These are phyloP conservation scores for Ormyrus labotus DNA, from an alignment of 2,888 invertebrate species.

Conservation along the genomic window DNA sequence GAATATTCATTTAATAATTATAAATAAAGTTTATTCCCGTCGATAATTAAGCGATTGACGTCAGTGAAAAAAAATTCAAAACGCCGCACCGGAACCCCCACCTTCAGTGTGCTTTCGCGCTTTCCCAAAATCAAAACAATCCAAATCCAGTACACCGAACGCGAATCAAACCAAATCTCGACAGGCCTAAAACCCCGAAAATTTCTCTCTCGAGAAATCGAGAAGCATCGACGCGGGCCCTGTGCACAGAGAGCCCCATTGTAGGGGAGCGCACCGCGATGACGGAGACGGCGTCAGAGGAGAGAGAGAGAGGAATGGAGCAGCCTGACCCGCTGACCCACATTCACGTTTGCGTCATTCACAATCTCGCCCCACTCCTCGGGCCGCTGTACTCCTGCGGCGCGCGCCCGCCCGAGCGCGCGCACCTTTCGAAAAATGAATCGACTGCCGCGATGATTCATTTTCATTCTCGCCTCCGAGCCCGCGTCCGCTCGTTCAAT, in stretches of 20 bases:
- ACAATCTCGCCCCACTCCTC: constrained; percentile 69
- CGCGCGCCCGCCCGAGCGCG: neutral
- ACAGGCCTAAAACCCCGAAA: no score
- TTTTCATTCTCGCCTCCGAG: neutral
- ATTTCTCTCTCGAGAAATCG: neutral
- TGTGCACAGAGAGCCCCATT: neutral
- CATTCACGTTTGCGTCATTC: constrained; percentile 74
- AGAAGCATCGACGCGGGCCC: neutral
- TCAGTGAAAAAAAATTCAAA: no score
- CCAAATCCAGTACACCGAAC: no score
- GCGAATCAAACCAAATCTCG: no score
- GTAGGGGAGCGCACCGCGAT: neutral
- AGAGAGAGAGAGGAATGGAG: constrained; percentile 13
- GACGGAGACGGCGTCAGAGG: neutral
- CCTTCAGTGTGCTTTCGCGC: no score
- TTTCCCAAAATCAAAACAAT: no score
- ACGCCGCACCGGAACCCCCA: no score
- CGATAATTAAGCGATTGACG: no score
- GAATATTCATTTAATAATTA: no score
- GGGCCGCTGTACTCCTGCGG: constrained; percentile 30
- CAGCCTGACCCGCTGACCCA: constrained; percentile 73
- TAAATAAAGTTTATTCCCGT: no score
- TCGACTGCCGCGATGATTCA: constrained; percentile 29
- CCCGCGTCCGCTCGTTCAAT: no score
- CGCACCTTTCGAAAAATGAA: constrained; percentile 40